Conservation (phyloP, 2,113 vertebrate genomes). For the Eonycteris spelaea region DNA sequence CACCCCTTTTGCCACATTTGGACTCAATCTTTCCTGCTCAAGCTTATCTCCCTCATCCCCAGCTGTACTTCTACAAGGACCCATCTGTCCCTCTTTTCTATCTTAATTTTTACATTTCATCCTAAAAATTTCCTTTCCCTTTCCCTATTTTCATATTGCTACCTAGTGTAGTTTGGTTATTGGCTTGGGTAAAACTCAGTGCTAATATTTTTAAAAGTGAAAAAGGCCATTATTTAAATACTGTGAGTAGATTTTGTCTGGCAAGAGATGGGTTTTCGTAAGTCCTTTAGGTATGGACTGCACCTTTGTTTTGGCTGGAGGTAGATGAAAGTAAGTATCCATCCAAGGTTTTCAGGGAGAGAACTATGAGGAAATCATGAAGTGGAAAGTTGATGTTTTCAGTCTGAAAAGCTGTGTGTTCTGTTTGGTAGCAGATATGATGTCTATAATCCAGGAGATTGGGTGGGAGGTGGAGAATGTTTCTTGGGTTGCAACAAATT, state of each 20-base stretch:
- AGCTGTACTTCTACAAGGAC: background rate
- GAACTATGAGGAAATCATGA: background rate
- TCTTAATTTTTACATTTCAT: background rate
- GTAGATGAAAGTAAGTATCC: background rate
- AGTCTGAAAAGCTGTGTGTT: background rate
- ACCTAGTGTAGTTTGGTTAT: background rate
- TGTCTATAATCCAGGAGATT: background rate
- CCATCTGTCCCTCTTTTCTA: background rate
- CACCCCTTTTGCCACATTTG: background rate
- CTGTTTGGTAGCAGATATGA: background rate
- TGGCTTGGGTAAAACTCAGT: background rate
- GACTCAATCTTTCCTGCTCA: background rate
- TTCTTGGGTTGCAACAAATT: constrained; percentile 19
- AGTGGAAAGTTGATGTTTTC: background rate
- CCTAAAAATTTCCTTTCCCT: background rate
- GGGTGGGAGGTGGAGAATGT: background rate
- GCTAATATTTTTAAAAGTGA: background rate
- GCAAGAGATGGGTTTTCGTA: background rate
- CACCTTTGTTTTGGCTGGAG: background rate
- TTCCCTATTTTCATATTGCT: background rate
- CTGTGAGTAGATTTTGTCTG: background rate
- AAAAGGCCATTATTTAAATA: background rate
- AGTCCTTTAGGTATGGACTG: background rate
- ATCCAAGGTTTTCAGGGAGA: background rate
- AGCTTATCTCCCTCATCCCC: background rate